Evolutionary conservation across 2,888 invertebrate genomes (phyloP).

Genomic region (Mellilla xanthometata): DNA sequence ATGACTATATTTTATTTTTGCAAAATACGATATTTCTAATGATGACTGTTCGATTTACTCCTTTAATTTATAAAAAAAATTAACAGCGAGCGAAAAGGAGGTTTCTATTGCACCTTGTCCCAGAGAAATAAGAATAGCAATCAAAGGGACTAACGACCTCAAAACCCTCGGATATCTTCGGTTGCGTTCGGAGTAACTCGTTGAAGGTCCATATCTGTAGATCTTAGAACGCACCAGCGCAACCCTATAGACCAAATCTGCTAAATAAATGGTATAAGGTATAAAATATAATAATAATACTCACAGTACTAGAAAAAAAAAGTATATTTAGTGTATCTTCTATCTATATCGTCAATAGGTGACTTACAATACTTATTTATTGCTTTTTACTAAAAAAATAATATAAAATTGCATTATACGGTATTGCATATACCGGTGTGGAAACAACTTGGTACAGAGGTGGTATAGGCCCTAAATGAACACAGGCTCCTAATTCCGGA

Average conservation of each 20-base stretch:
- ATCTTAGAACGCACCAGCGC: slow-evolving; percentile 67
- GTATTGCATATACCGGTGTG: too few relatives aligned
- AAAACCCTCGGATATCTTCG: slow-evolving; percentile 58
- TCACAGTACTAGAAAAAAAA: too few relatives aligned
- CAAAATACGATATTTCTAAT: slow-evolving; percentile 43
- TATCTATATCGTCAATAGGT: too few relatives aligned
- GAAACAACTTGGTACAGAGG: too few relatives aligned
- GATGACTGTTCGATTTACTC: slow-evolving; percentile 63
- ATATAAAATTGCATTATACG: too few relatives aligned
- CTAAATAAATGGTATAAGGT: slow-evolving; percentile 16
- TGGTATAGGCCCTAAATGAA: too few relatives aligned
- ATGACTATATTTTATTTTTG: slow-evolving; percentile 13
- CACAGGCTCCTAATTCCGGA: too few relatives aligned
- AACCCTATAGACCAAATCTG: slow-evolving; percentile 51
- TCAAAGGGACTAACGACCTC: slow-evolving; percentile 71
- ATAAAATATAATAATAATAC: too few relatives aligned
- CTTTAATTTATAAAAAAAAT: slow-evolving; percentile 57
- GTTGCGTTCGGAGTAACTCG: slow-evolving; percentile 54
- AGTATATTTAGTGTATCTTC: too few relatives aligned
- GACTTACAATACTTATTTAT: too few relatives aligned
- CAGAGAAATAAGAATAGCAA: slow-evolving; percentile 65
- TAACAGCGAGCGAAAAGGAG: slow-evolving; percentile 55
- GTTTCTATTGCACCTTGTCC: slow-evolving; percentile 34
- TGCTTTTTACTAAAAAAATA: too few relatives aligned
- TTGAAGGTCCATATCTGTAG: slow-evolving; percentile 58